These are phyloP conservation scores for Gonioctena quinquepunctata DNA, from an alignment of 1,140 invertebrate genomes.

Conservation along the genomic window DNA sequence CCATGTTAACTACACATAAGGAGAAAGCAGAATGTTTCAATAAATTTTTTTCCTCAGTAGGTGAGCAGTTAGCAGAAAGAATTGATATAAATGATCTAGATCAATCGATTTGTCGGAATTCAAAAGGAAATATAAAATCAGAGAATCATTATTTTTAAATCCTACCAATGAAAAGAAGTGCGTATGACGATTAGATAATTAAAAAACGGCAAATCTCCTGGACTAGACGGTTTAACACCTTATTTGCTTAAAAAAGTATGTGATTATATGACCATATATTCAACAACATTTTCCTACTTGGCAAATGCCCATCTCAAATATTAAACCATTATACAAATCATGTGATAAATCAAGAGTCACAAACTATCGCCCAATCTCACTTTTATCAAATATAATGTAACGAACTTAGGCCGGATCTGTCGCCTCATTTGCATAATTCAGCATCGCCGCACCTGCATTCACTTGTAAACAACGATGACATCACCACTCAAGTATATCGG, in stretches of 20 bases:
- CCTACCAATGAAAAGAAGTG: not conserved
- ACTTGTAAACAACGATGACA: no score
- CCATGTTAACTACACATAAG: not conserved
- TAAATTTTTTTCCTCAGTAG: no score
- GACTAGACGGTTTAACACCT: not conserved
- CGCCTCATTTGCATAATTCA: no score
- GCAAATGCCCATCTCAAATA: no score
- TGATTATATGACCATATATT: not conserved
- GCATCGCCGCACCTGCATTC: no score
- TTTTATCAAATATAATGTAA: no score
- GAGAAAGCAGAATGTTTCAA: not conserved
- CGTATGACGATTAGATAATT: not conserved
- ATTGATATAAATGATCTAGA: not conserved
- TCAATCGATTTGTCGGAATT: not conserved
- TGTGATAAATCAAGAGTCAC: no score
- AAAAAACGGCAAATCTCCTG: not conserved
- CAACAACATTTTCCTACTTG: no score
- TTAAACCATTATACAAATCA: no score
- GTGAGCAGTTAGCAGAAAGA: not conserved
- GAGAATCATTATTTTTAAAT: not conserved
- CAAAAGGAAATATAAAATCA: not conserved
- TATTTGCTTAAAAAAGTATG: not conserved
- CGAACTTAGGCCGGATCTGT: no score
- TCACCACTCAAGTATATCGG: no score
- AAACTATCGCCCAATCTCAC: no score